Evolutionary conservation across 2,797 vertebrate species (phyloP).

Genomic region (Eleutherodactylus coqui): DNA sequence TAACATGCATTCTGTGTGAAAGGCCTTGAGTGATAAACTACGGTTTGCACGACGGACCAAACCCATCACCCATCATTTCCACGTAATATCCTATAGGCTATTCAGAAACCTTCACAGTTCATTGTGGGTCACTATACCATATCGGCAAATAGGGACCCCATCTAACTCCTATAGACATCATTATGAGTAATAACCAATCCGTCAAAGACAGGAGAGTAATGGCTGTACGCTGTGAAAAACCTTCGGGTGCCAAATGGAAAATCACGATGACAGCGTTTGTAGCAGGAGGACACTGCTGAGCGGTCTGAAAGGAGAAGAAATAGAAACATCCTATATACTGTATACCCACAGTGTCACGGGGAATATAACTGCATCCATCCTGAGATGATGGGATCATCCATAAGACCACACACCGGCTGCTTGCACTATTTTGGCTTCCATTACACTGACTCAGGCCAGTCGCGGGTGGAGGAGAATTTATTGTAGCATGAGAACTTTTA

Average conservation of each 20-base stretch:
- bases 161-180: constrained; percentile 18
- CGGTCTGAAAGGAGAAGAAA: neutral
- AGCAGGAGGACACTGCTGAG: neutral
- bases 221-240: constrained; percentile 1
- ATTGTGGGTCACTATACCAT: constrained; percentile 17
- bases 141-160: constrained; percentile 19
- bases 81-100: constrained; percentile 12
- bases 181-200: constrained; percentile 17
- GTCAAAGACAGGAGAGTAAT: neutral
- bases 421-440: neutral
- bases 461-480: neutral
- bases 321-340: neutral
- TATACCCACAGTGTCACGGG: neutral
- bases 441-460: neutral
- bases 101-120: constrained; percentile 13
- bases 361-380: neutral
- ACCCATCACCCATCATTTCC: constrained; percentile 4
- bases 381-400: neutral
- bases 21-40: neutral
- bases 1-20: neutral
- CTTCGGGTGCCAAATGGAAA: constrained; percentile 20
- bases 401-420: neutral
- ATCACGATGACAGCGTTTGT: neutral
- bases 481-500: neutral
- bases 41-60: neutral